Base-by-base conservation (phyloP, 2,113 vertebrate species). In the Salvator merianae region DNA sequence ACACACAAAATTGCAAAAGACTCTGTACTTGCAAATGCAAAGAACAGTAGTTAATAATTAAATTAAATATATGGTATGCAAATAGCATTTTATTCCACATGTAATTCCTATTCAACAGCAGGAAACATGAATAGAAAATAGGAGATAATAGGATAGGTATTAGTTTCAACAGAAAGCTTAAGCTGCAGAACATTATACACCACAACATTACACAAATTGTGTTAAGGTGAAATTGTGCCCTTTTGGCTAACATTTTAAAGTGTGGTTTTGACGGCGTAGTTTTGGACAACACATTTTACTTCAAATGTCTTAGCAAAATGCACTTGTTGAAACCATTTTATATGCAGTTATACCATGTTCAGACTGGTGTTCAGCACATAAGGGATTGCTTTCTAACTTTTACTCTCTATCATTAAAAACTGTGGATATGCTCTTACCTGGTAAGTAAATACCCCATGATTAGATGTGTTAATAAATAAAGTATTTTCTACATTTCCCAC, bases 401-500 rank as follows among this genome's bases (percentile, higher is more conserved):
- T 38, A 26, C 26, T 32, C 72, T 32, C 76, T 22, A 78, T 14
- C 40, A 3, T 80, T 53, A 70, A 1, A 47, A 50, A 7, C 74
- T 69, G 4, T 82, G 38, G 65, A 20, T 53, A 89, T 73, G 77
- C 24, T n/a, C 93, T 89, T 98, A 99, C 98, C 99, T 99, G 99
- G 95, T 99, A 99, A 95, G 98, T 99, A 97, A 99, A 99, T 94
- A 99, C 96, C 93, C 98, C 99, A 94, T 99, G 99, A 96, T 99
- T 98, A 87, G 98, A 99, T 89, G 99, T 99, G 90, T 99, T 99
- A 98, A 99, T 99, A 99, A 99, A 99, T 99, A 99, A 99, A 94
- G 98, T 99, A 95, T 99, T 99, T 96, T 99, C 98, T 96, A 99
- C 98, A 93, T 99, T 99, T 93, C 98, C 99, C 91, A 99, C 98